A percentile compares a stretch with the other conserved stretches of the same genome.
Evolutionary conservation across 2,797 vertebrate genomes (phyloP).

Genomic region (Tolypeutes matacus): DNA sequence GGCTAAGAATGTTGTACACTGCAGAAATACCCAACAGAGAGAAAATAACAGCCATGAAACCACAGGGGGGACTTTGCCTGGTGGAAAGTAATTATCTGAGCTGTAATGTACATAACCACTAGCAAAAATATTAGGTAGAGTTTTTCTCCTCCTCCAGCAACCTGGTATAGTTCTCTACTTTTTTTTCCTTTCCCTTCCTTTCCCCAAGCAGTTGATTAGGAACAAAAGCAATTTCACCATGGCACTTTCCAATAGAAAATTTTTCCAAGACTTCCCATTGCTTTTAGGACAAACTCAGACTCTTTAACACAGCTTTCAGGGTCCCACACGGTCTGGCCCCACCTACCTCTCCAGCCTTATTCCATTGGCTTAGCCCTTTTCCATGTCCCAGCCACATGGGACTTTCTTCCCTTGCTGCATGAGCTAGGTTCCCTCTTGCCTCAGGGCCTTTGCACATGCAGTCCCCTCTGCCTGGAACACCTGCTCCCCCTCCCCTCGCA

Average conservation of each 20-base stretch:
- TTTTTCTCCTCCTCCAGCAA: neutral
- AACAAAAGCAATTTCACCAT: neutral
- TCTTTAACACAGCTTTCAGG: neutral
- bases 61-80: neutral
- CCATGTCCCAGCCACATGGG: neutral
- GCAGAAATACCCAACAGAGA: neutral
- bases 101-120: neutral
- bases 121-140: conserved; percentile 28
- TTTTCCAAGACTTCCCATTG: neutral
- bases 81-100: neutral
- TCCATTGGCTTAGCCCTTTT: neutral
- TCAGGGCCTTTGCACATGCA: neutral
- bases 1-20: neutral
- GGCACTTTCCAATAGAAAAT: neutral
- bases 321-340: accelerated
- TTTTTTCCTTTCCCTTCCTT: neutral
- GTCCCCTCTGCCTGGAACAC: neutral
- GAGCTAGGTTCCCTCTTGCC: neutral
- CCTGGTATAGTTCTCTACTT: neutral
- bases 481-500: accelerated
- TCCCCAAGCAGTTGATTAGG: neutral
- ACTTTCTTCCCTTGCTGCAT: too few relatives aligned
- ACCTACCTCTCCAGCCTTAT: neutral
- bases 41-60: neutral
- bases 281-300: neutral